Percentiles rank a stretch among this genome's conserved stretches.
Conservation (phyloP, 2,113 vertebrate species). For the Pomatostomus ruficeps region DNA sequence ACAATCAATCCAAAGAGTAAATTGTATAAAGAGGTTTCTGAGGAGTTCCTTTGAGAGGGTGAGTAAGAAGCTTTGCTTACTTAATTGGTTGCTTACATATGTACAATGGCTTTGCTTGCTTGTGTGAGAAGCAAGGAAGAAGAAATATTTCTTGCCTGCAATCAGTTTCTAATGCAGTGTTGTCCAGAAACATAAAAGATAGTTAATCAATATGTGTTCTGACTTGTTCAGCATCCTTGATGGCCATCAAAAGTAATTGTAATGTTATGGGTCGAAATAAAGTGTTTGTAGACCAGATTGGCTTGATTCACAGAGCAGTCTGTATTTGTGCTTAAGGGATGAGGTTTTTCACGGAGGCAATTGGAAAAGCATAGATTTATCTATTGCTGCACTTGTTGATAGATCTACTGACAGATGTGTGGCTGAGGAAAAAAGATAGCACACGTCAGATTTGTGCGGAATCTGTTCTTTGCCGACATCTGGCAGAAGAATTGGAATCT, state of each 20-base stretch:
- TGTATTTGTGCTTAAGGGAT: neutral
- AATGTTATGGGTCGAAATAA: neutral
- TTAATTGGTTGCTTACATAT: neutral
- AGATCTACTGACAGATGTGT: neutral
- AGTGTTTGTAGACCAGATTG: neutral
- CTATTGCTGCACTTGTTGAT: neutral
- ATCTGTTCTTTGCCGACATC: conserved; percentile 17
- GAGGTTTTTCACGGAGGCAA: neutral
- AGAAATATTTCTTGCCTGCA: neutral
- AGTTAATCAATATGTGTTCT: neutral
- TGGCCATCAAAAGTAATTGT: neutral
- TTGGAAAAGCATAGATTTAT: neutral
- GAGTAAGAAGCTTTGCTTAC: neutral
- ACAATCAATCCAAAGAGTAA: neutral
- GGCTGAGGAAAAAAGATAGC: neutral
- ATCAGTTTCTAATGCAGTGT: neutral
- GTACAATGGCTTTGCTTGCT: neutral
- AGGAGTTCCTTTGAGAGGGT: neutral
- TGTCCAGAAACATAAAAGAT: neutral
- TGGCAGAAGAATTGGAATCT: conserved; percentile 34
- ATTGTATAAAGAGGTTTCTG: neutral
- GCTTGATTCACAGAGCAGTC: neutral
- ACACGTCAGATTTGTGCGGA: neutral
- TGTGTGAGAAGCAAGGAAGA: neutral
- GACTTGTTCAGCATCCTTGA: neutral